Conservation (phyloP, 2,113 vertebrate species). For the Malurus elegans region DNA sequence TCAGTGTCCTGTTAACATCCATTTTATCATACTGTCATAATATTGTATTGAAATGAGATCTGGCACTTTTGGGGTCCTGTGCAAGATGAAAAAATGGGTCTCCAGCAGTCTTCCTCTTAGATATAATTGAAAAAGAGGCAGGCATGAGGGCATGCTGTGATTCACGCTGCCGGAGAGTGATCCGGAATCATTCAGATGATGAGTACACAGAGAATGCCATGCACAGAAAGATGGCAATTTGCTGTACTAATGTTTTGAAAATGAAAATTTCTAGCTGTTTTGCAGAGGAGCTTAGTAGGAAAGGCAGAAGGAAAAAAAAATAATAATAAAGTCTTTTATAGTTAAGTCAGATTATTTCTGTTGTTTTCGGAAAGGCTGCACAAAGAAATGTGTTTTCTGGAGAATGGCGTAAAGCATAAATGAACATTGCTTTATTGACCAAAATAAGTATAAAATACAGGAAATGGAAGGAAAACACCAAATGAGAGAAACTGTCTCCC, state of each 20-base stretch:
- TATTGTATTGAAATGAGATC: slow-evolving; percentile 71
- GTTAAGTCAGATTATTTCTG: slow-evolving; percentile 41
- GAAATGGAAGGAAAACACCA: neutral
- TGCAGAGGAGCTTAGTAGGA: slow-evolving; percentile 59
- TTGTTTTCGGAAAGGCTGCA: slow-evolving; percentile 6
- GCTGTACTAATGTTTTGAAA: slow-evolving; percentile 71
- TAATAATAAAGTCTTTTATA: slow-evolving; percentile 1
- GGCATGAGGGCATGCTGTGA: slow-evolving; percentile 65
- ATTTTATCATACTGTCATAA: slow-evolving; percentile 61
- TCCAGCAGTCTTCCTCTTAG: slow-evolving; percentile 73
- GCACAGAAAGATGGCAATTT: slow-evolving; percentile 74
- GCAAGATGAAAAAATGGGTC: slow-evolving; percentile 65
- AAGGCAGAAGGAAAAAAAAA: neutral
- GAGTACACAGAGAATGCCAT: slow-evolving; percentile 65
- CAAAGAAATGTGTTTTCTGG: neutral
- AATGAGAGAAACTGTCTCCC: neutral
- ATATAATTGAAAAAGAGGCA: slow-evolving; percentile 78
- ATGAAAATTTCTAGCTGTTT: slow-evolving; percentile 72
- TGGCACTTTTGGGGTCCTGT: slow-evolving; percentile 64
- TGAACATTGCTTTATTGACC: neutral
- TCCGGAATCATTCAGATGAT: slow-evolving; percentile 74
- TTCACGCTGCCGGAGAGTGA: slow-evolving; percentile 64
- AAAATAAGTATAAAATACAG: neutral
- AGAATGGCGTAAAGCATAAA: slow-evolving; percentile 10
- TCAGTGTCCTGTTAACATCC: slow-evolving; percentile 64